Percentiles rank a stretch among this genome's conserved stretches.
phyloP scores from a whole-genome alignment of 2,113 vertebrate genomes.

The Neomonachus schauinslandi region DNA sequence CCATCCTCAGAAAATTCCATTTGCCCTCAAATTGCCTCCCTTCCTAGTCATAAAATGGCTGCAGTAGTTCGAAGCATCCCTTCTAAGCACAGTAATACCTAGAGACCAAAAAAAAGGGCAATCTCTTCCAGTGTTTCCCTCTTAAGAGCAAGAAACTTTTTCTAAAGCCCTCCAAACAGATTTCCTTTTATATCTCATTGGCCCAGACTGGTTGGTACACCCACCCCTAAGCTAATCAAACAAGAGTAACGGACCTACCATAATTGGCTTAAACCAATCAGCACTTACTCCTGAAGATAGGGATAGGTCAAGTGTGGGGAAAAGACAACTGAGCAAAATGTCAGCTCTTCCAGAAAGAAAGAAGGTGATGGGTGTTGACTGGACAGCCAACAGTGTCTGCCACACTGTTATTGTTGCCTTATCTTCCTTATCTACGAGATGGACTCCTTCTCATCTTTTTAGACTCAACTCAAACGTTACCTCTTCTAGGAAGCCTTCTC shows the following conservation, averaged over 20 bases:
- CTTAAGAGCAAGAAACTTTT: slow-evolving; percentile 1
- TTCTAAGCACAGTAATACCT: slow-evolving; percentile 25
- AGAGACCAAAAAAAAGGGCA: not conserved
- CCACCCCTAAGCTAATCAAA: not conserved
- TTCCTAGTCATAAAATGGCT: not conserved
- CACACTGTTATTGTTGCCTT: not conserved
- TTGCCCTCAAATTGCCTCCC: slow-evolving; percentile 14
- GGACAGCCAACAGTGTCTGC: not conserved
- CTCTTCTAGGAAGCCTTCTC: slow-evolving; percentile 22
- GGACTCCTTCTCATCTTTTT: not conserved
- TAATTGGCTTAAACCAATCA: slow-evolving; percentile 1
- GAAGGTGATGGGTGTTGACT: not conserved
- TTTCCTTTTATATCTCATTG: not conserved
- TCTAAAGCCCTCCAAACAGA: not conserved
- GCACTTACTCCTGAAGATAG: not conserved
- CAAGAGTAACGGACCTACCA: not conserved
- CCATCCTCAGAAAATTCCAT: slow-evolving; percentile 3
- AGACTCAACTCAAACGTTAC: not conserved
- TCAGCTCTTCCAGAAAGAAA: not conserved
- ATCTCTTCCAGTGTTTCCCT: not conserved
- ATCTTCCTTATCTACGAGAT: not conserved
- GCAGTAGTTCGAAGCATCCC: not conserved
- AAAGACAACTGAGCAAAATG: slow-evolving; percentile 1
- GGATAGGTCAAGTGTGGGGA: not conserved
- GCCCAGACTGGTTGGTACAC: not conserved